A percentile compares a stretch with the other conserved stretches of the same genome.
Evolutionary conservation across 2,797 vertebrate genomes (phyloP).

Genomic region (Microhierax caerulescens): DNA sequence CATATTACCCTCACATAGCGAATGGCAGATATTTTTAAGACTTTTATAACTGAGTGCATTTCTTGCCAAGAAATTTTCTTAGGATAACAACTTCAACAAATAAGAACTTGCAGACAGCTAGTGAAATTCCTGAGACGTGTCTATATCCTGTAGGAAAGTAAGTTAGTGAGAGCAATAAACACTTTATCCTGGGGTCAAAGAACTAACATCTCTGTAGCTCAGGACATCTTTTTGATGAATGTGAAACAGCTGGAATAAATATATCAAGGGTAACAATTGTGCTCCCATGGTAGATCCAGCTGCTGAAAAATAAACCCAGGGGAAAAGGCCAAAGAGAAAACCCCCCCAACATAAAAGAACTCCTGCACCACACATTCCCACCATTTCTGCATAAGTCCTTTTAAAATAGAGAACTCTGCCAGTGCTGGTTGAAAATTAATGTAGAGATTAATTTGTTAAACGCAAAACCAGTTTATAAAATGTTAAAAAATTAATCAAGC

Average conservation of each 20-base stretch:
- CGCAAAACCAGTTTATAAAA: not conserved
- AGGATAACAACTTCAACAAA: not conserved
- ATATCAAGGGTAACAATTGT: conserved; percentile 54
- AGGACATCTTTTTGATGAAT: conserved; percentile 78
- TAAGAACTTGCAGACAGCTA: not conserved
- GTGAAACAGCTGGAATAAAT: conserved; percentile 74
- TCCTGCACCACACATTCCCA: not conserved
- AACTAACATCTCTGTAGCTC: conserved; percentile 3
- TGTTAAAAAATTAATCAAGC: not conserved
- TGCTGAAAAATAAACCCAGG: conserved; percentile 62
- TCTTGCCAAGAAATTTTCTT: not conserved
- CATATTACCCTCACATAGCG: not conserved
- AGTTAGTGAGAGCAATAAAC: not conserved
- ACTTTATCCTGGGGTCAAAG: not conserved
- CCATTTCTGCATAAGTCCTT: not conserved
- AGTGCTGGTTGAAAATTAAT: not conserved
- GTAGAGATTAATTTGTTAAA: not conserved
- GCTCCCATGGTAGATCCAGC: conserved; percentile 60
- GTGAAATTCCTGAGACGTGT: not conserved
- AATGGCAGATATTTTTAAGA: not conserved
- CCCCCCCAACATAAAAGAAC: not conserved
- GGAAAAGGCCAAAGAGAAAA: not conserved
- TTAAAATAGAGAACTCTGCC: not conserved
- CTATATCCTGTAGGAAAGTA: not conserved
- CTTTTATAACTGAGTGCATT: not conserved